Base-by-base conservation (phyloP, 2,797 vertebrate genomes). In the Coracias cyanogaster region DNA sequence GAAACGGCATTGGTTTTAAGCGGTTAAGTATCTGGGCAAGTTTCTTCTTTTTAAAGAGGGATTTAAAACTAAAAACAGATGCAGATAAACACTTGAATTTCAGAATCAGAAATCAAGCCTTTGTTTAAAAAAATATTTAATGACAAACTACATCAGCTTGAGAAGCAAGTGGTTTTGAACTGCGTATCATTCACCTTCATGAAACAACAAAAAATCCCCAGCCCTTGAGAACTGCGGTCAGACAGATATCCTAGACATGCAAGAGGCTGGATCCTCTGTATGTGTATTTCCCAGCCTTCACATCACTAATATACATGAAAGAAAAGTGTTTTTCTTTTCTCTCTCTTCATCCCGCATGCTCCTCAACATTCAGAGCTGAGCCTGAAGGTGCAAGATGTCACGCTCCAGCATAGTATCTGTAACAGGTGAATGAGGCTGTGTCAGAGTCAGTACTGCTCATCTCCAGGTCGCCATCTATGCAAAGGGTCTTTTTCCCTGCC, bases 371-470 rank as follows among this genome's bases (percentile, higher is more conserved):
- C 60, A 39, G 25, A 66, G 19, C 31, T 67, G 39, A 76, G 19
- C 12, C 28, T 57, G 39, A 82, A 73, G 49, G 43, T 54, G 35
- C n/a, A 71, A 80, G 37, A 43, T 39, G 52, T 57, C 55, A 45
- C 16, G 18, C 12, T 84, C 52, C 57, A 60, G 21, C 7, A 12
- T 1, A 39, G 1, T 13, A 21, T 12, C 35, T 77, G 41, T 43
- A 25, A 24, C 12, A 74, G 39, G 4, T 22, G 35, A 85, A 62
- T 41, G 77, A 58, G 48, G n/a, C 64, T 90, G 54, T 39, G 52
- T 37, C 3, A 3, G 31, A 51, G 9, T 57, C 0, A 0, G 7
- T 45, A 7, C 33, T n/a, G 24, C 61, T 69, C 55, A 55, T 66
- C 41, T 67, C 43, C 52, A 14, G 24, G 52, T 62, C 55, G 60